Conservation (phyloP, 1,140 invertebrate species). For the Propsilocerus akamusi region DNA sequence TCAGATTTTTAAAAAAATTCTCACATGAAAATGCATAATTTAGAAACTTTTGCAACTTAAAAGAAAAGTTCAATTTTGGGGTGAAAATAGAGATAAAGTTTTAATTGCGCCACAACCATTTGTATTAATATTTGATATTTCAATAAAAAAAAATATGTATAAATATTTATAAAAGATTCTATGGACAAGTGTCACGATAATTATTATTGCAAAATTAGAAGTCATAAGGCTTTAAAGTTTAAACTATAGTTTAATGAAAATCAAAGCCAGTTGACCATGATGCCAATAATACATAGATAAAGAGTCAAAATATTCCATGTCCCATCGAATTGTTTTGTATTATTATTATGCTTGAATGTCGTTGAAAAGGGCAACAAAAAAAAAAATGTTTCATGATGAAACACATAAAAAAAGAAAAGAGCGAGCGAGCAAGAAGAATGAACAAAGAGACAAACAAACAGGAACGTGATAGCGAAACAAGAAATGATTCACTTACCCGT, state of each 20-base stretch:
- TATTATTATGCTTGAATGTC: too few species aligned
- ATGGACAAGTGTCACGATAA: too few species aligned
- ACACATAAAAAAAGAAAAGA: conserved; percentile 8
- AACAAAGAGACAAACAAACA: conserved; percentile 18
- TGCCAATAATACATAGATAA: too few species aligned
- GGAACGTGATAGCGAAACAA: conserved; percentile 12
- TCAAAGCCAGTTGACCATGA: too few species aligned
- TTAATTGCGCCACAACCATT: conserved; percentile 21
- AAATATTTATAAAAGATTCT: conserved; percentile 9
- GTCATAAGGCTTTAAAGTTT: too few species aligned
- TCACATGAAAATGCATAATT: too few species aligned
- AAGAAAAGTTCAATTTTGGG: background rate
- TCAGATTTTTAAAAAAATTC: too few species aligned
- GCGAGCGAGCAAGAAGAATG: background rate
- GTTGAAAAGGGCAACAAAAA: conserved; percentile 18
- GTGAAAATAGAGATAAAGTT: conserved; percentile 6
- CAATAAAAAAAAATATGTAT: conserved; percentile 25
- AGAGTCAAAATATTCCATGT: too few species aligned
- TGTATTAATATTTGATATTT: conserved; percentile 8
- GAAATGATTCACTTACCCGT: conserved; percentile 47
- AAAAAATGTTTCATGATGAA: conserved; percentile 11
- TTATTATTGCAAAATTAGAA: too few species aligned
- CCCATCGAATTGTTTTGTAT: too few species aligned
- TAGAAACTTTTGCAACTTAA: too few species aligned
- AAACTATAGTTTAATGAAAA: too few species aligned